Evolutionary conservation across 2,888 invertebrate species (phyloP).

Genomic region (Dugesia japonica): DNA sequence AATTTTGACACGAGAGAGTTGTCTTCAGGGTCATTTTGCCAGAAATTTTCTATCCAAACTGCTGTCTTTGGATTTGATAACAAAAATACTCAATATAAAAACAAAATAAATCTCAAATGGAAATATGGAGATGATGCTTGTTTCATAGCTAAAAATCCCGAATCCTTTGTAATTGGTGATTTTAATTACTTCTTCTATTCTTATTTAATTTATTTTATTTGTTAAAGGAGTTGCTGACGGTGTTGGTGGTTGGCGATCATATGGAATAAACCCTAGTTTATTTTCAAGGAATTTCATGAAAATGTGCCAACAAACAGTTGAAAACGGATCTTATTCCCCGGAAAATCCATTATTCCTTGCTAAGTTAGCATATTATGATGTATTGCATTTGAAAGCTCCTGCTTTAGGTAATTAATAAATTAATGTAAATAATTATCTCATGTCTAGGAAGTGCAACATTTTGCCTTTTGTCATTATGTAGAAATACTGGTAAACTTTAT

Average conservation of each 20-base stretch:
- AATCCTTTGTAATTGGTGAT: slow-evolving; percentile 80
- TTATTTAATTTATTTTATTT: not conserved
- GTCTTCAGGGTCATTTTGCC: not conserved
- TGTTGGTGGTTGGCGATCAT: slow-evolving; percentile 91
- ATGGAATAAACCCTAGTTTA: slow-evolving; percentile 88
- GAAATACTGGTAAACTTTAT: slow-evolving; percentile 71
- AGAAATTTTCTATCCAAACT: slow-evolving; percentile 23
- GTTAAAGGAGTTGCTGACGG: slow-evolving; percentile 82
- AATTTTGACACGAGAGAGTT: not conserved
- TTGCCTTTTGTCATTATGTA: slow-evolving; percentile 78
- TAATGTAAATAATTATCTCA: not conserved
- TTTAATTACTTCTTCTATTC: slow-evolving; percentile 35
- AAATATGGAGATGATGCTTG: slow-evolving; percentile 95
- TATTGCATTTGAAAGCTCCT: slow-evolving; percentile 74
- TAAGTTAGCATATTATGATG: slow-evolving; percentile 75
- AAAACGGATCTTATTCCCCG: slow-evolving; percentile 65
- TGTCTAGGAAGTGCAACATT: slow-evolving; percentile 80
- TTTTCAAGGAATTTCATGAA: slow-evolving; percentile 84
- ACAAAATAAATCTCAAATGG: slow-evolving; percentile 50
- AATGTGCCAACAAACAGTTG: slow-evolving; percentile 76
- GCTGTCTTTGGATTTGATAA: slow-evolving; percentile 25
- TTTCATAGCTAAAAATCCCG: slow-evolving; percentile 62
- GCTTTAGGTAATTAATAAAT: not conserved
- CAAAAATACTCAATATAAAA: slow-evolving; percentile 21
- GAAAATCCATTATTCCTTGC: slow-evolving; percentile 68